Evolutionary conservation across 2,888 invertebrate genomes (phyloP), one percentile per base, ranked within the genome.

Genomic region (Lithosia quadra): DNA sequence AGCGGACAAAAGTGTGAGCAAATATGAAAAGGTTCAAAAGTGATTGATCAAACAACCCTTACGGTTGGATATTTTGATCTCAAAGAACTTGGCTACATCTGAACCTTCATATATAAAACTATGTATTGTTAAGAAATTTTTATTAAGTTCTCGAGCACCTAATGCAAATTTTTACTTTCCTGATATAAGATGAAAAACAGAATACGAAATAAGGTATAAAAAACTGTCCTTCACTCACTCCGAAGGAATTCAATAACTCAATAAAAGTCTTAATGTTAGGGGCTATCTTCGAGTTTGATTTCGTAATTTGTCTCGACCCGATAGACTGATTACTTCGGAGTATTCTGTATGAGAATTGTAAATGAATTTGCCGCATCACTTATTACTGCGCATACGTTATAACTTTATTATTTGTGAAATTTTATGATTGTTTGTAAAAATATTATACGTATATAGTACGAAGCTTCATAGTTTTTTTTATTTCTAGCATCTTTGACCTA

Each of bases 241-340:
- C 69, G 71, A 82, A 80, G 73, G 80, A 85, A 77, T 85, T 85
- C 76, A 76, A 82, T 87, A 86, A 86, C 84, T 84, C 84, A 82
- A 87, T 86, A 82, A 83, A 78, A 75, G 73, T 79, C 75, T 80
- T 78, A 77, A 84, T 79, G 79, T 81, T 81, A 75, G 65, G 67
- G 74, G 66, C 77, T 75, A 75, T 74, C 76, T 80, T 75, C 63
- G 78, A 80, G 78, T 83, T 80, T 75, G 73, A 73, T 74, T 69
- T 78, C 78, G 73, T 76, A 79, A 85, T 83, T 83, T 82, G 80
- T 80, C 74, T 73, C 76, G 75, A 77, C 73, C 79, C 76, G 63
- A 76, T 77, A 75, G 75, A 75, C 84, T 84, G 82, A 85, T 85
- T 85, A 72, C 79, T 80, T 82, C 71, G 66, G 65, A 72, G 75